Conservation (phyloP, 2,797 vertebrate genomes). For the Smutsia gigantea region DNA sequence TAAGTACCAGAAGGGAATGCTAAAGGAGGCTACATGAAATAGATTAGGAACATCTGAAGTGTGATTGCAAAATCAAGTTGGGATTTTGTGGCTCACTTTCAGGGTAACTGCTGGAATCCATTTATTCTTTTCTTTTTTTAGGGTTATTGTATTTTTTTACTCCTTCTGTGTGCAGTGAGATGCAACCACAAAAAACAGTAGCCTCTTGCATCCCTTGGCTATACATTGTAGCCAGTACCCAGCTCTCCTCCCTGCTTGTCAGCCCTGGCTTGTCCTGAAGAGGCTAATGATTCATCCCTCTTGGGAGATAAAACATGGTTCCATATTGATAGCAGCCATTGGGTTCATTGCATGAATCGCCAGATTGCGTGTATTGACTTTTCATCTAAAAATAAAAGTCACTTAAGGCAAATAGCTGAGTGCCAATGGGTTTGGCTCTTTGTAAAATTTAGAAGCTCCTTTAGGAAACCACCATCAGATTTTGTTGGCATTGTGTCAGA, state of each 20-base stretch:
- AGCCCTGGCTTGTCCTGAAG: constrained; percentile 72
- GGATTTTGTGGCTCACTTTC: constrained; percentile 24
- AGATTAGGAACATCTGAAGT: constrained; percentile 4
- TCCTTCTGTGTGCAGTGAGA: neutral
- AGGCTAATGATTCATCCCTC: constrained; percentile 78
- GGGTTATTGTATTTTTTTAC: neutral
- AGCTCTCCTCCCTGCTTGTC: constrained; percentile 20
- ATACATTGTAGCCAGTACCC: constrained; percentile 6
- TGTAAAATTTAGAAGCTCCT: constrained; percentile 57
- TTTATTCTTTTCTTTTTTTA: constrained; percentile 32
- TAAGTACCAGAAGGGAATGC: neutral
- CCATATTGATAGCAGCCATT: constrained; percentile 78
- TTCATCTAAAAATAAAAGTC: constrained; percentile 75
- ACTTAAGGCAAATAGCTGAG: constrained; percentile 56
- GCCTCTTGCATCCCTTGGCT: constrained; percentile 47
- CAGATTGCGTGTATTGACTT: constrained; percentile 67
- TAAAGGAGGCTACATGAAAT: neutral
- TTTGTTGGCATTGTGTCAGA: neutral
- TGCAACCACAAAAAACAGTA: constrained; percentile 59
- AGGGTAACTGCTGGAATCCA: constrained; percentile 45
- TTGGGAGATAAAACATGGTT: constrained; percentile 76
- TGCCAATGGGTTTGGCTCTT: constrained; percentile 58
- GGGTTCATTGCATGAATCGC: constrained; percentile 25
- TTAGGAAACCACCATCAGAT: constrained; percentile 55
- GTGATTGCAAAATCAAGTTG: constrained; percentile 24